phyloP scores from a whole-genome alignment of 2,888 invertebrate genomes.

The Pseudococcus jackbeardsleyi region DNA sequence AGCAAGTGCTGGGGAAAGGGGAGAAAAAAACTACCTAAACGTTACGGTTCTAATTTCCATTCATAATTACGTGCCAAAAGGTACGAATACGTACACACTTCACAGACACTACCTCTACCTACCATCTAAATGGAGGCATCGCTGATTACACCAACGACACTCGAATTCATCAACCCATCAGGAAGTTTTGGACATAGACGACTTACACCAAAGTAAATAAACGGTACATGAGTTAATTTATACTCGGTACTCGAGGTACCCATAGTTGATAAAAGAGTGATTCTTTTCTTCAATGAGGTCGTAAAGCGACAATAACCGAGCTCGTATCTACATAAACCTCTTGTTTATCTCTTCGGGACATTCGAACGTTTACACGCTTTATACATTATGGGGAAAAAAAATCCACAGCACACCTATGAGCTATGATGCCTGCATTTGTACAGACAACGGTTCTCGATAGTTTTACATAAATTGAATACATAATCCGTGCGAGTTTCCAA shows the following conservation, averaged over 20 bases:
- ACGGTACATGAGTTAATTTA: not conserved
- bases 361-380: not conserved
- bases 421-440: not conserved
- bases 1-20: not conserved
- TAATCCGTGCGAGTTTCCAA: not conserved
- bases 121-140: no score
- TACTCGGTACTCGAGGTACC: not conserved
- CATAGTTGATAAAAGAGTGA: not conserved
- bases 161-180: no score
- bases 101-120: no score
- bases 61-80: not conserved
- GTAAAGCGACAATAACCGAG: not conserved
- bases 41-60: constrained; percentile 3
- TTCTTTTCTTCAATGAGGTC: not conserved
- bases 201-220: not conserved
- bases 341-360: not conserved
- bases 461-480: not conserved
- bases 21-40: not conserved
- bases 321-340: not conserved
- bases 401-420: not conserved
- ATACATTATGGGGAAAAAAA: not conserved
- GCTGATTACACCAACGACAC: no score
- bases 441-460: not conserved
- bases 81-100: not conserved
- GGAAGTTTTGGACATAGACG: no score